Evolutionary conservation across 2,888 invertebrate species (phyloP).

Genomic region (Pemphredon lugubris): DNA sequence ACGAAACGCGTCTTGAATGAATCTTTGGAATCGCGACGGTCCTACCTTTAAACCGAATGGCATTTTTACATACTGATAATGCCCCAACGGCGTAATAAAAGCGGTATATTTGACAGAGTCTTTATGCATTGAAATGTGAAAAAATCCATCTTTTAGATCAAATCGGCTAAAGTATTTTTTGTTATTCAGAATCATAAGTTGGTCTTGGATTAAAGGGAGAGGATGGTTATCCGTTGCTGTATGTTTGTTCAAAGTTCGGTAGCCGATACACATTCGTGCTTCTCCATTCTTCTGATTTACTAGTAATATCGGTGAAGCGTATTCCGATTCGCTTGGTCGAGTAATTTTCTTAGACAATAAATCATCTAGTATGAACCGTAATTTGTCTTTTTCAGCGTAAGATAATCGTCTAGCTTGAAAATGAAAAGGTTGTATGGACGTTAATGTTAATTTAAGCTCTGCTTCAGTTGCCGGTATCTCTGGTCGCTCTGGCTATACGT

Average conservation of each 20-base stretch:
- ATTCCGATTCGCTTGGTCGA: neutral
- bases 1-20: neutral
- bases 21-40: neutral
- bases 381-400: neutral
- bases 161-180: neutral
- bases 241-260: slow-evolving; percentile 1
- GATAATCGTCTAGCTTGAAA: neutral
- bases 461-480: neutral
- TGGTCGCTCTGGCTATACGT: neutral
- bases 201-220: slow-evolving; percentile 2
- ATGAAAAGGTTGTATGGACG: neutral
- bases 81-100: slow-evolving; percentile 7
- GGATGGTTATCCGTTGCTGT: neutral
- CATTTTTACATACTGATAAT: slow-evolving; percentile 1
- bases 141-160: slow-evolving; percentile 6
- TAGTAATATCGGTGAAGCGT: neutral
- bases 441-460: slow-evolving; percentile 1
- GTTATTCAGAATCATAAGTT: neutral
- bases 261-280: neutral
- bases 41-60: slow-evolving; percentile 8
- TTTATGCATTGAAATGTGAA: neutral
- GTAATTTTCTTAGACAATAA: neutral
- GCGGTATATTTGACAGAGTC: slow-evolving; percentile 1
- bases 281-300: neutral
- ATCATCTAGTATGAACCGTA: neutral